Conservation (phyloP, 2,888 invertebrate genomes). For the Lepidonotus clava region DNA sequence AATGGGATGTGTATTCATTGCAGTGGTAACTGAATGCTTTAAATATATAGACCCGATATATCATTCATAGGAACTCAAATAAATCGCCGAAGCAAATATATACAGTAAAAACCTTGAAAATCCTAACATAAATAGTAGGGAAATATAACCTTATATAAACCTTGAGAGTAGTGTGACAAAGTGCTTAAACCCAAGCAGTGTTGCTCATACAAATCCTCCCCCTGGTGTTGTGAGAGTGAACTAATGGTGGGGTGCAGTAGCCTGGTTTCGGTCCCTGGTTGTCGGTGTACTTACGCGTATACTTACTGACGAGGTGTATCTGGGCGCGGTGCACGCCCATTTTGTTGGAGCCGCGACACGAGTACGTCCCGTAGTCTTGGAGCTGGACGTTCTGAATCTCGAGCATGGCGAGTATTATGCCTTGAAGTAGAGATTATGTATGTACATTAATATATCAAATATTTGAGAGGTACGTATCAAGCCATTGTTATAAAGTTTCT, state of each 20-base stretch:
- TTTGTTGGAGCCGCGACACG: conserved; percentile 30
- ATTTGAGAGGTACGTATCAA: not conserved
- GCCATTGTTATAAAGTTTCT: not conserved
- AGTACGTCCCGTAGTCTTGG: conserved; percentile 29
- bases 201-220: too few relatives aligned
- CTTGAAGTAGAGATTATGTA: not conserved
- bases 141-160: too few relatives aligned
- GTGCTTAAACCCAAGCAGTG: too few relatives aligned
- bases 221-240: not conserved
- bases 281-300: not conserved
- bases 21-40: too few relatives aligned
- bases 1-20: too few relatives aligned
- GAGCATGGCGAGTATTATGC: conserved; percentile 21
- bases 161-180: too few relatives aligned
- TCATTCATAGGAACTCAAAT: too few relatives aligned
- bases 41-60: too few relatives aligned
- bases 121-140: too few relatives aligned
- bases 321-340: not conserved
- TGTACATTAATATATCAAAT: not conserved
- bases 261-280: not conserved
- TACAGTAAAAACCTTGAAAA: too few relatives aligned
- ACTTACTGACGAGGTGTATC: conserved; percentile 42
- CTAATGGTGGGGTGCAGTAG: not conserved
- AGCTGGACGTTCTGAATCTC: conserved; percentile 29
- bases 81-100: too few relatives aligned